A percentile compares a stretch with the other conserved stretches of the same genome.
Conservation (phyloP, 2,797 vertebrate genomes). For the Malurus leucopterus region DNA sequence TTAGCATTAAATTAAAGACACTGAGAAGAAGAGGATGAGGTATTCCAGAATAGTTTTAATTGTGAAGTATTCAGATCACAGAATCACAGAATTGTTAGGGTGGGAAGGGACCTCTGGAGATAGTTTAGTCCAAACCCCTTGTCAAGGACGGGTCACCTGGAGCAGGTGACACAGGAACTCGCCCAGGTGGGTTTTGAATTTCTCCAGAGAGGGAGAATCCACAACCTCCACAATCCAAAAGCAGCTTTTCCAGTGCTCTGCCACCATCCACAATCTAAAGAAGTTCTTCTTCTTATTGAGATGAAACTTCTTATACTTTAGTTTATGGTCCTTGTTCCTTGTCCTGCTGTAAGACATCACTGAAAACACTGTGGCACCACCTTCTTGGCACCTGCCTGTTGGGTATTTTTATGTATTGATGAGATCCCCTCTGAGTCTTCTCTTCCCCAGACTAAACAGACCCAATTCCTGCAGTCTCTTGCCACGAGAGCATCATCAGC, state of each 20-base stretch:
- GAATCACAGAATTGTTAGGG: background rate
- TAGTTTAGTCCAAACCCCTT: background rate
- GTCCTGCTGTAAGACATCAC: fast-evolving
- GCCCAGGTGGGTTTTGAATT: background rate
- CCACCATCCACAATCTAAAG: fast-evolving
- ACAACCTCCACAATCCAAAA: too few species aligned
- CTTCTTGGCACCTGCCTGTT: background rate
- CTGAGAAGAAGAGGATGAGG: background rate
- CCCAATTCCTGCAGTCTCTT: background rate
- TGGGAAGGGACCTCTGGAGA: background rate
- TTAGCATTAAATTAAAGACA: background rate
- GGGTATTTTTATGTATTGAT: background rate
- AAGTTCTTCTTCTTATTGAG: background rate
- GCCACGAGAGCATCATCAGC: background rate
- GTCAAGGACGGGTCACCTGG: too few species aligned
- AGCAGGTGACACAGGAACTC: background rate
- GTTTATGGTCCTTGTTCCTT: background rate
- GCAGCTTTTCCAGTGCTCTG: background rate
- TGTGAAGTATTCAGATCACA: background rate
- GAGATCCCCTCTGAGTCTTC: background rate
- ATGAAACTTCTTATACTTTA: background rate
- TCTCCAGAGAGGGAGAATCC: background rate
- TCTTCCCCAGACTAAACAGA: background rate
- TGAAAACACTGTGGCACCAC: background rate
- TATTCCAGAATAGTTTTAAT: background rate